Evolutionary conservation across 2,113 vertebrate genomes (phyloP).

Genomic region (Elephantulus edwardii): DNA sequence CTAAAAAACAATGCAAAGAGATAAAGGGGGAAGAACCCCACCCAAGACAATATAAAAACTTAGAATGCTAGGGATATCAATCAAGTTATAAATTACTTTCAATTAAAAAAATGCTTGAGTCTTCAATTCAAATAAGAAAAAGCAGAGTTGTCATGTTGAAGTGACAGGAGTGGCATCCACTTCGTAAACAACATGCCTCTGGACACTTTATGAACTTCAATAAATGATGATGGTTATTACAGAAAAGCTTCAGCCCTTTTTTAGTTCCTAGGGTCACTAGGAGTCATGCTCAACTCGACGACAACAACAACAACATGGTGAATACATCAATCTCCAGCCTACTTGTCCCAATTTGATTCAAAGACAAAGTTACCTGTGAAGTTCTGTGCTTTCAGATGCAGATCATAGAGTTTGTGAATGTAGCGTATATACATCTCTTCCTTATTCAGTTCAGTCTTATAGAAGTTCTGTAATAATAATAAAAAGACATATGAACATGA

Average conservation of each 20-base stretch:
- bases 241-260: no score
- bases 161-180: no score
- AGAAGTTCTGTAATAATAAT: constrained; percentile 93
- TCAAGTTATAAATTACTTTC: constrained; percentile 1
- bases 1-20: neutral
- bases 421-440: constrained; percentile 99
- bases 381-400: constrained; percentile 98
- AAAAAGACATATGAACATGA: neutral
- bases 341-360: neutral
- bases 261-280: no score
- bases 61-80: neutral
- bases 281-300: no score
- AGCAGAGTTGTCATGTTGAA: neutral
- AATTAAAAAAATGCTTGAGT: neutral
- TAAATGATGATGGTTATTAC: no score
- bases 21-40: neutral
- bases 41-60: neutral
- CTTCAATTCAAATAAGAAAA: neutral
- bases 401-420: constrained; percentile 98
- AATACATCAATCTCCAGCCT: neutral
- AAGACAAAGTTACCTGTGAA: constrained; percentile 91
- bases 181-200: no score
- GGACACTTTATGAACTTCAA: no score
- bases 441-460: constrained; percentile 98
- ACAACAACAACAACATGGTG: no score